These are phyloP conservation scores for Agrilus cyanescens DNA, from an alignment of 2,888 invertebrate species.

Conservation along the genomic window DNA sequence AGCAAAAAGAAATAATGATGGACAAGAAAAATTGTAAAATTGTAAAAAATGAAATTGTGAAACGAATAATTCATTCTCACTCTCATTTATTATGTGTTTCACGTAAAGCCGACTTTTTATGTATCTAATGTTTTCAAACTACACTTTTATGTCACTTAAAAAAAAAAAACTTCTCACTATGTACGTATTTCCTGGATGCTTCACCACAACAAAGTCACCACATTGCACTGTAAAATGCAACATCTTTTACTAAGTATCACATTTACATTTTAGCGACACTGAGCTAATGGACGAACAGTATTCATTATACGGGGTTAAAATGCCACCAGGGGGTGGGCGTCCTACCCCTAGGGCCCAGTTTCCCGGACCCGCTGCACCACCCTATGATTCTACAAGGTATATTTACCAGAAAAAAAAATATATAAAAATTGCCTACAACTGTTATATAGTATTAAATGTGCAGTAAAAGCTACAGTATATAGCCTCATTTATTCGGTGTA, in stretches of 20 bases:
- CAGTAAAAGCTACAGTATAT: too few species aligned
- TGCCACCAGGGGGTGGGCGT: conserved; percentile 41
- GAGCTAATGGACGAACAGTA: conserved; percentile 59
- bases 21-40: too few species aligned
- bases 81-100: too few species aligned
- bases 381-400: conserved; percentile 49
- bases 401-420: too few species aligned
- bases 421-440: too few species aligned
- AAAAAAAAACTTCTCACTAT: too few species aligned
- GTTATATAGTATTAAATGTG: too few species aligned
- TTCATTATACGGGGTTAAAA: conserved; percentile 56
- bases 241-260: conserved; percentile 6
- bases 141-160: not conserved
- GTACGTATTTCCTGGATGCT: not conserved
- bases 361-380: conserved; percentile 38
- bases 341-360: conserved; percentile 36
- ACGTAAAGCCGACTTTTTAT: too few species aligned
- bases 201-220: not conserved
- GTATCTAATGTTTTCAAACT: not conserved
- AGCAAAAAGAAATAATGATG: too few species aligned
- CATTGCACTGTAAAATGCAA: not conserved
- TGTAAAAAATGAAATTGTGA: too few species aligned
- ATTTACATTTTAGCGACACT: conserved; percentile 42
- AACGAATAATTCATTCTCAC: too few species aligned
- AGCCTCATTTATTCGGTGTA: too few species aligned